phyloP scores from a whole-genome alignment of 2,888 invertebrate genomes.

The Onthophagus sagittarius region DNA sequence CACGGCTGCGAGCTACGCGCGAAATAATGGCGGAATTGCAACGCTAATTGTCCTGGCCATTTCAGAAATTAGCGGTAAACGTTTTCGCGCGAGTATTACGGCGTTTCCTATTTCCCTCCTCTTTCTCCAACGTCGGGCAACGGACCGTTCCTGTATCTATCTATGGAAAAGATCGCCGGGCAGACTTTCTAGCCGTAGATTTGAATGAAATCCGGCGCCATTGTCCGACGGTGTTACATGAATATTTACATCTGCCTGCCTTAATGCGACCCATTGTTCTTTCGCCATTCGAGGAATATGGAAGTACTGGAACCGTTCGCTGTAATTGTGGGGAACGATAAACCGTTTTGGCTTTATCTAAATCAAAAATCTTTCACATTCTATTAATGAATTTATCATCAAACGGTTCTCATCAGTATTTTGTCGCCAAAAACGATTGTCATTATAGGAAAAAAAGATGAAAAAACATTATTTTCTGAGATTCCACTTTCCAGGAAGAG shows the following conservation, averaged over 20 bases:
- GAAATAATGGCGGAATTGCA: constrained; percentile 17
- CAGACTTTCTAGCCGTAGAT: constrained; percentile 31
- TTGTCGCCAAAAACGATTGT: neutral
- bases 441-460: neutral
- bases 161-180: constrained; percentile 30
- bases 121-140: neutral
- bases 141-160: constrained; percentile 21
- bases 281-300: constrained; percentile 33
- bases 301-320: constrained; percentile 30
- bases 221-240: constrained; percentile 35
- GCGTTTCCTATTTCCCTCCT: neutral
- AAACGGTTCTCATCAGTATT: neutral
- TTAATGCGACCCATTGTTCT: constrained; percentile 38
- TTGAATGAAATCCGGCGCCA: constrained; percentile 36
- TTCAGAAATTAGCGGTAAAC: constrained; percentile 24
- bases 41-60: constrained; percentile 20
- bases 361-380: neutral
- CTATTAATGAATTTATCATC: too few relatives aligned
- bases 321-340: constrained; percentile 34
- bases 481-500: neutral
- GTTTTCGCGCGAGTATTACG: constrained; percentile 24
- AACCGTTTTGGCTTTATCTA: constrained; percentile 18
- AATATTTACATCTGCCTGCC: constrained; percentile 39
- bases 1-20: neutral
- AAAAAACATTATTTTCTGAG: too few relatives aligned